Evolutionary conservation across 2,113 vertebrate genomes (phyloP), one percentile per base, ranked within the genome.

Genomic region (Rissa tridactyla): DNA sequence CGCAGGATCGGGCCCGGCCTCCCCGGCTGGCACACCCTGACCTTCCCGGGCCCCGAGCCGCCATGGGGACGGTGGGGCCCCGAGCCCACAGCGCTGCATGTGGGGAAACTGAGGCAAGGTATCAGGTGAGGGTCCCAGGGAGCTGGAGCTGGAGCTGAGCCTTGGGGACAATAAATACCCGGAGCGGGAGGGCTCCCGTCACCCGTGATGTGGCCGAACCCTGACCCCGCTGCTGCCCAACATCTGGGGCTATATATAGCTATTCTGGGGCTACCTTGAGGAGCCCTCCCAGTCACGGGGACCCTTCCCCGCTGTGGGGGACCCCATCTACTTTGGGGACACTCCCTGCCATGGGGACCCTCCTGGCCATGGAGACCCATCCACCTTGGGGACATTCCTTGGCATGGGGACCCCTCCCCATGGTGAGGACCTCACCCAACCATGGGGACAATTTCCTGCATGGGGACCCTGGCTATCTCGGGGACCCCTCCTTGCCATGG

Each of bases 51-150:
- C 34, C 40, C 38, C 2, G 1, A 32, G 65, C 36, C 9, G 21
- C 15, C 4, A 1, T 0, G 61, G 64, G 80, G 72, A 8, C 72
- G 44, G 57, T 6, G 2, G 29, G 26, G 6, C 11, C n/a, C 30
- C 0, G 0, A 4, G 70, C 62, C 19, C 2, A 5, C 55, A 17
- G 60, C 0, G 6, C 38, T 30, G 30, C 1, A 29, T 0, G 15
- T 20, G 85, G 69, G 86, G 82, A 90, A 94, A 95, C 78, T 42
- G 82, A 92, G 88, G 78, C 82, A 72, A 11, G 62, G 27, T 7
- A 2, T 9, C 10, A 13, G 46, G 42, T 27, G 40, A 40, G 16
- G 27, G 51, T 42, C 34, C 32, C 14, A 0, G 29, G 18, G 23
- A 55, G 54, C 8, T 17, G 13, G 21, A 55, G 52, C 8, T 16